Conservation (phyloP, 2,113 vertebrate genomes). For the Camarhynchus parvulus region DNA sequence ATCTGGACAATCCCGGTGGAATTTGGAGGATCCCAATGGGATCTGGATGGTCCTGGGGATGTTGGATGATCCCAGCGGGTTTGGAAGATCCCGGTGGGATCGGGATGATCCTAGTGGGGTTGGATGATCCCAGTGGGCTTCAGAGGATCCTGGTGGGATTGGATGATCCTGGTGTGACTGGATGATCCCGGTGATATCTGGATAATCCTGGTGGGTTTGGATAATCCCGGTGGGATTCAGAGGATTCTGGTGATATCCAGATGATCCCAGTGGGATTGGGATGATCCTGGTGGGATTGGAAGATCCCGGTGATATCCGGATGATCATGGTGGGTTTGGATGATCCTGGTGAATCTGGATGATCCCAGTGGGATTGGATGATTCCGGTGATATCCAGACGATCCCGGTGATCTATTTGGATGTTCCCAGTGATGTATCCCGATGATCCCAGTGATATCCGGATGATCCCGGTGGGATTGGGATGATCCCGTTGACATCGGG, state of each 20-base stretch:
- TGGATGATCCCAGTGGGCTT: too few relatives aligned
- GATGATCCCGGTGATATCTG: accelerated
- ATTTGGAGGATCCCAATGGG: too few relatives aligned
- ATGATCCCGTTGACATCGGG: neutral
- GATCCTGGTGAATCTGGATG: neutral
- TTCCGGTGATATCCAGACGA: too few relatives aligned
- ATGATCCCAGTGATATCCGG: accelerated
- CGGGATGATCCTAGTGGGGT: neutral
- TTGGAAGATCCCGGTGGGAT: accelerated
- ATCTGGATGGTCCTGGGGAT: too few relatives aligned
- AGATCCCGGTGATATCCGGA: accelerated
- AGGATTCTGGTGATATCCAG: too few relatives aligned
- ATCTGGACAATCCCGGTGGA: accelerated
- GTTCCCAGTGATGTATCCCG: neutral
- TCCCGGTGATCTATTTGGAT: neutral
- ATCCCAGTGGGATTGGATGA: accelerated
- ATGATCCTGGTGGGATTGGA: neutral
- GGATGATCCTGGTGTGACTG: too few relatives aligned
- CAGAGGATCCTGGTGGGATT: accelerated
- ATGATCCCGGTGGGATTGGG: neutral
- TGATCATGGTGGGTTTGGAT: accelerated
- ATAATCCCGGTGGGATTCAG: too few relatives aligned
- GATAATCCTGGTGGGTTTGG: neutral
- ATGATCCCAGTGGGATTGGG: accelerated
- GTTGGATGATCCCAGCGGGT: accelerated